Conservation (phyloP, 64 coral and sea anemone genomes). For the Orbicella faveolata region DNA sequence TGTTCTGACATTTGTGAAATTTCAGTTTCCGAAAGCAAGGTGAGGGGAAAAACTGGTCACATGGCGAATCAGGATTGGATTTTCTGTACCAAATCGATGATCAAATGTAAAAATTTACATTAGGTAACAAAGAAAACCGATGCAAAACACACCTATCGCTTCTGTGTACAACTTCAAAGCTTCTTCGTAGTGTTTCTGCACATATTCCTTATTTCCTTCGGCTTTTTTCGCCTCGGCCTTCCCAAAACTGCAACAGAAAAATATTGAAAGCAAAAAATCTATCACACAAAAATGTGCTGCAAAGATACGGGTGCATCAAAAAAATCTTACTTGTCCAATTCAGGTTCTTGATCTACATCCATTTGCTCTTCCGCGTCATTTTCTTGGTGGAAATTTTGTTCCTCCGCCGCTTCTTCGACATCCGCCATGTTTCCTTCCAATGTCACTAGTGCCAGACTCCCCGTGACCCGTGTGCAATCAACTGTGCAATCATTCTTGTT, state of each 20-base stretch:
- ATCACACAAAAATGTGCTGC: not conserved
- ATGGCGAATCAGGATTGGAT: not conserved
- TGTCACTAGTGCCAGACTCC: not conserved
- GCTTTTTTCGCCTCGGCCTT: conserved; percentile 83
- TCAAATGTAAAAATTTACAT: not conserved
- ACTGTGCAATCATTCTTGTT: too few species aligned
- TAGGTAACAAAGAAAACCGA: not conserved
- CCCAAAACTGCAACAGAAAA: conserved; percentile 36
- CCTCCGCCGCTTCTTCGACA: not conserved
- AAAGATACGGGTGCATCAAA: not conserved
- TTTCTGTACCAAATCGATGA: not conserved
- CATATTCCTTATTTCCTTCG: conserved; percentile 81
- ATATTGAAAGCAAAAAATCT: not conserved
- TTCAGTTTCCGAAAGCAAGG: too few species aligned
- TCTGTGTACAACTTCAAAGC: conserved; percentile 76
- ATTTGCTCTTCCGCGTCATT: conserved; percentile 31
- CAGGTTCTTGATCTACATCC: conserved; percentile 52
- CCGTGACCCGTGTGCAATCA: not conserved
- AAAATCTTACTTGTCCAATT: conserved; percentile 28
- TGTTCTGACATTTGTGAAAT: too few species aligned
- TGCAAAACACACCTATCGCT: conserved; percentile 78
- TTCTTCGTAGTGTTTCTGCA: conserved; percentile 60
- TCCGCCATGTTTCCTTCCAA: conserved; percentile 36
- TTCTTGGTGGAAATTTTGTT: not conserved
- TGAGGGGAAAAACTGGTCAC: not conserved